Evolutionary conservation across 1,140 invertebrate species (phyloP).

Genomic region (Macrobrachium nipponense): DNA sequence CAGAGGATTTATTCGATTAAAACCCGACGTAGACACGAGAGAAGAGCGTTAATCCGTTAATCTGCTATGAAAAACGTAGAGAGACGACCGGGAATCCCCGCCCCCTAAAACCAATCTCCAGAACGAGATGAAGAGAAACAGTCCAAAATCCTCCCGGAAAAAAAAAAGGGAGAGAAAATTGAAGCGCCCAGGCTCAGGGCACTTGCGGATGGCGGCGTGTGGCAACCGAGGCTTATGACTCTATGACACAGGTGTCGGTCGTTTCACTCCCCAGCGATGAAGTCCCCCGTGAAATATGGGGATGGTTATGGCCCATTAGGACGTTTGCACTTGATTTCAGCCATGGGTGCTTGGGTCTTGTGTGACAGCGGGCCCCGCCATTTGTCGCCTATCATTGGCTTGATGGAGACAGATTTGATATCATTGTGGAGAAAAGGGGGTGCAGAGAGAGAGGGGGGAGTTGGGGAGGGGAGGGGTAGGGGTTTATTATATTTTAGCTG

Average conservation of each 20-base stretch:
- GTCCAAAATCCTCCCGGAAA: neutral
- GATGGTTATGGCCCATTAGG: slow-evolving; percentile 34
- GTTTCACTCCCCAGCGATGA: slow-evolving; percentile 26
- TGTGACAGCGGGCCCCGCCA: slow-evolving; percentile 2
- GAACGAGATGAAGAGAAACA: neutral
- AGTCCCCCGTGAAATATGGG: slow-evolving; percentile 25
- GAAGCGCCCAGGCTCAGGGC: neutral
- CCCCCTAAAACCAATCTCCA: too few species aligned
- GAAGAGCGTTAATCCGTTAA: too few species aligned
- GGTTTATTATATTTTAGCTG: too few species aligned
- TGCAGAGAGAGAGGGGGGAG: neutral
- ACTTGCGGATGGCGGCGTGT: neutral
- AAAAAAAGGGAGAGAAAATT: neutral
- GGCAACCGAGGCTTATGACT: slow-evolving; percentile 25
- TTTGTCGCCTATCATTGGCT: slow-evolving; percentile 18
- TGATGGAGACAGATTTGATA: slow-evolving; percentile 19
- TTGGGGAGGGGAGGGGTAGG: neutral
- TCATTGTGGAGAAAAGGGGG: slow-evolving; percentile 6
- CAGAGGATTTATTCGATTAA: too few species aligned
- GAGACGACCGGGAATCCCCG: neutral
- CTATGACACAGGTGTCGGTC: slow-evolving; percentile 32
- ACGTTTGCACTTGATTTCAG: slow-evolving; percentile 35
- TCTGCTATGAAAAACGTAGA: too few species aligned
- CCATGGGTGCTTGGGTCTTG: slow-evolving; percentile 20
- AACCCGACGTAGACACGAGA: too few species aligned